Evolutionary conservation across 2,888 invertebrate genomes (phyloP).

Genomic region (Abrostola tripartita): DNA sequence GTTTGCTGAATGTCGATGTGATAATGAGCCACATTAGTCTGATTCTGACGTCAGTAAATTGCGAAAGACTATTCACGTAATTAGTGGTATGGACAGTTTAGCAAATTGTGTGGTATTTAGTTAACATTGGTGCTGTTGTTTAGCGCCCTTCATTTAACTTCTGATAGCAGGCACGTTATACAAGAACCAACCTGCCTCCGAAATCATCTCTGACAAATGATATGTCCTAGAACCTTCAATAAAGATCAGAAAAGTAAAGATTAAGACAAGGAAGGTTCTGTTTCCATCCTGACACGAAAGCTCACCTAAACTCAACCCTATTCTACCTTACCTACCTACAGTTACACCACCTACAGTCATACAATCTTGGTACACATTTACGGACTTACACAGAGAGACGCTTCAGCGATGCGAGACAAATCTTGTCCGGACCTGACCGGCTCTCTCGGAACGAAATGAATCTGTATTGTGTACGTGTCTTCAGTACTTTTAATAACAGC

Average conservation of each 20-base stretch:
- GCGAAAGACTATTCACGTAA: not conserved
- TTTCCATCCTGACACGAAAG: no score
- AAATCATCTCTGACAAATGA: no score
- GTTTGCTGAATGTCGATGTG: slow-evolving; percentile 28
- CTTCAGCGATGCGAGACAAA: slow-evolving; percentile 9
- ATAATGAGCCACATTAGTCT: slow-evolving; percentile 24
- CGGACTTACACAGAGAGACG: not conserved
- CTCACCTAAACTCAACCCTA: not conserved
- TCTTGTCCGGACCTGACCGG: slow-evolving; percentile 3
- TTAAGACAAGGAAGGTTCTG: no score
- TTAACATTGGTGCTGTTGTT: not conserved
- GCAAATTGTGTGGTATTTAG: not conserved
- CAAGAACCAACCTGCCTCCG: no score
- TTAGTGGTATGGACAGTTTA: not conserved
- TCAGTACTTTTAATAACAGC: not conserved
- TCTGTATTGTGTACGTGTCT: slow-evolving; percentile 5
- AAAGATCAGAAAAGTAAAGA: no score
- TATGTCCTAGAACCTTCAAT: no score
- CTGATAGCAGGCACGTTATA: no score
- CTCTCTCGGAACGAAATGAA: slow-evolving; percentile 4
- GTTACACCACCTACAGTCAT: not conserved
- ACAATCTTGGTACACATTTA: not conserved
- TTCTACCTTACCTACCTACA: not conserved
- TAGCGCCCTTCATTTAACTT: no score
- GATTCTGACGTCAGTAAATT: slow-evolving; percentile 9